phyloP scores from a whole-genome alignment of 1,140 invertebrate genomes.

The Andricus grossulariae region DNA sequence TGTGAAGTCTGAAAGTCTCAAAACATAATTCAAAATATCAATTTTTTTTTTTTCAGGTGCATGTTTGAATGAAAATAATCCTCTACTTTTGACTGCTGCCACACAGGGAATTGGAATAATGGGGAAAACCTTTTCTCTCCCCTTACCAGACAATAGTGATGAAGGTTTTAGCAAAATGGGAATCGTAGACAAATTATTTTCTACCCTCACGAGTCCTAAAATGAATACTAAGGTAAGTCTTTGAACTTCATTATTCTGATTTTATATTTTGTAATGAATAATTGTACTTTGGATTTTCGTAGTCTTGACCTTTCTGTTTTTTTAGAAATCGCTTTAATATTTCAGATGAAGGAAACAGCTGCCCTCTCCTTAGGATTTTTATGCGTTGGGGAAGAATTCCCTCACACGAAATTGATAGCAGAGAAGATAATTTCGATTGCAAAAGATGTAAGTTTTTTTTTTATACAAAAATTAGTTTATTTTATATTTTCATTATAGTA shows the following conservation, averaged over 20 bases:
- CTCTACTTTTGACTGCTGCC: constrained; percentile 79
- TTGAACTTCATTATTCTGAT: constrained; percentile 34
- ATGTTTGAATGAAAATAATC: constrained; percentile 78
- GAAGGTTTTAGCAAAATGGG: constrained; percentile 77
- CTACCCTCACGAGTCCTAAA: constrained; percentile 80
- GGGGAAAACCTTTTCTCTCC: constrained; percentile 80
- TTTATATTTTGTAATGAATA: constrained; percentile 23
- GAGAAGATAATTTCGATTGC: constrained; percentile 84
- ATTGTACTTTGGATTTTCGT: no score
- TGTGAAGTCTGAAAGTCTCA: no score
- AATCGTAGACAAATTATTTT: constrained; percentile 79
- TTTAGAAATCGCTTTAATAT: constrained; percentile 41
- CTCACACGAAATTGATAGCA: constrained; percentile 82
- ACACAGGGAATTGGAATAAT: constrained; percentile 83
- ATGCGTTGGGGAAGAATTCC: constrained; percentile 86
- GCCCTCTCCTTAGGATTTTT: constrained; percentile 83
- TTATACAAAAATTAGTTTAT: constrained; percentile 36
- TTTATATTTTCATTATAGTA: not conserved
- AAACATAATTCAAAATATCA: not conserved
- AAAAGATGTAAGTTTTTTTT: constrained; percentile 79
- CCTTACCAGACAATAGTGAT: constrained; percentile 76
- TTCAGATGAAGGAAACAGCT: constrained; percentile 83
- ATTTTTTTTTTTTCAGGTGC: constrained; percentile 73
- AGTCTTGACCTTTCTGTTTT: not conserved
- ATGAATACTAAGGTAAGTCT: constrained; percentile 77